Evolutionary conservation across 1,140 invertebrate species (phyloP), one percentile per base, ranked within the genome.

Genomic region (Camponotus vicinus): DNA sequence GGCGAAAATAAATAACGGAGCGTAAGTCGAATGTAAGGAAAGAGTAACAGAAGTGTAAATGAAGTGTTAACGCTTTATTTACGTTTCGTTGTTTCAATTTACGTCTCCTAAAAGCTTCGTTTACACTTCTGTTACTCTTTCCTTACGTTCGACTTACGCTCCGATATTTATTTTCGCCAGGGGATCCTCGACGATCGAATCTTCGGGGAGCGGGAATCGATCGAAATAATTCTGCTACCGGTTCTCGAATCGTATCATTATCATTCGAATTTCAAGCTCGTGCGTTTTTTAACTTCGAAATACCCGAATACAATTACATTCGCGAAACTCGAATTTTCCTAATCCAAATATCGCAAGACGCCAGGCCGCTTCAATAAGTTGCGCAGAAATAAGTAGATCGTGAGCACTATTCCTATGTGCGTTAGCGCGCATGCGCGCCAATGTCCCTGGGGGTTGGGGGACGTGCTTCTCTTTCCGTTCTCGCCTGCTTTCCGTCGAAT

Each of bases 401-500:
- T 27, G 37, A 40, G 52, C 45, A 42, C 45, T 52, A 73, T 80
- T 85, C 84, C 15, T 40, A 84, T 15, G 52, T 21, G 80, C 89
- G 88, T 82, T 59, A 78, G 37, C 45, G 61, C 63, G 52, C 57
- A 80, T 76, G 77, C 67, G 88, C 85, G 45, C 3, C 37, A 27
- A 2, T 5, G 37, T 59, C 78, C 37, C 11, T 64, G 71, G 49
- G 37, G 77, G 27, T 27, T 70, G 61, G 55, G 69, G 37, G 77
- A 66, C 66, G 55, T 77, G 37, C 64, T 42, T 75, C 66, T 78
- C 55, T 66, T 49, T 34, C 21, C 27, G 55, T 6, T 37, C 27
- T 27, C 67, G 7, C 55, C 15, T 32, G 55, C 52, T 57, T 59
- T 45, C 86, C 87, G 67, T 80, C 86, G 71, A 63, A 66, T 91